Evolutionary conservation across 2,113 vertebrate genomes (phyloP), one percentile per base, ranked within the genome.

Genomic region (Cavia porcellus): DNA sequence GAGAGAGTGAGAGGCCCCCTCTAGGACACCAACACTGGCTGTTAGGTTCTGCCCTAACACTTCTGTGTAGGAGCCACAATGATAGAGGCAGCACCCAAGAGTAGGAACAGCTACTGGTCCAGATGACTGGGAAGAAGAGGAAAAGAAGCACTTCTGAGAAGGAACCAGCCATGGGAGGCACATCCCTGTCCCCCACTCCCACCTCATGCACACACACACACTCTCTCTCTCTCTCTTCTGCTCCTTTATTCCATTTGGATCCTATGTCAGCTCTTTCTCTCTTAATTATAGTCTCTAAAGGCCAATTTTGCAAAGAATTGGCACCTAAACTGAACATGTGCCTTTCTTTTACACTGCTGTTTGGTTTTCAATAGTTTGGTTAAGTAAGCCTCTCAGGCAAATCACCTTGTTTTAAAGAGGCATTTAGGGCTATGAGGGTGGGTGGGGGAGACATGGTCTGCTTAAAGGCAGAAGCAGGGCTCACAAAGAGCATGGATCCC

Each of bases 281-380:
- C 66, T 47, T 95, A 96, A 97, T 96, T 97, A 86, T n/a, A 94
- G 86, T 55, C 93, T 68, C 5, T 3, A 86, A 89, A 38, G 57
- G 86, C 88, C 90, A 96, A 96, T 28, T 97, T 88, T 90, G 86
- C 81, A 95, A 92, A 82, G 88, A 96, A 52, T 79, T 95, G 92
- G n/a, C 94, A 93, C 35, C 84, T 59, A 83, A 97, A 93, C 24
- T 62, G 94, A 96, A 82, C 42, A 75, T 68, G 89, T 4, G 74
- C 64, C 61, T 87, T 92, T 77, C 38, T 90, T 91, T 30, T 59
- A 38, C 80, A 64, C 64, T 92, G 83, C 47, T 38, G 75, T 80
- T 93, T 96, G 50, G 62, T 70, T 94, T 96, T 95, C 94, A 95
- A 96, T 81, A 94, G 80, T 68, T 89, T 95, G 68, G 92, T 93